These are phyloP conservation scores for Temnothorax ravouxi DNA, from an alignment of 2,888 invertebrate genomes.

Conservation along the genomic window DNA sequence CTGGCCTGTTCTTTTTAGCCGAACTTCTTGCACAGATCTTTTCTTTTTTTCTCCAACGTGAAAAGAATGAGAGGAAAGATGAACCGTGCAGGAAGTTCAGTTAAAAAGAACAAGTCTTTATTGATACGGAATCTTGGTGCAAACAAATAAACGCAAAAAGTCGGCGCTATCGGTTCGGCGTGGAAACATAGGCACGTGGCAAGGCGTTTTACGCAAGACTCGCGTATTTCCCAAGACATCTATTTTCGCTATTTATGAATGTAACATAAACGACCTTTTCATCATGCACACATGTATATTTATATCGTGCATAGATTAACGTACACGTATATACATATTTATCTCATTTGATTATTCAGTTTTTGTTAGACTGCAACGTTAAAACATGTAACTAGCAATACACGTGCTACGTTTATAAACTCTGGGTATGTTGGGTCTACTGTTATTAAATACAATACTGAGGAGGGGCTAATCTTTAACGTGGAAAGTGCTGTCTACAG, in stretches of 20 bases:
- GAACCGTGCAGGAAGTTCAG: too few species aligned
- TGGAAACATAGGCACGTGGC: not conserved
- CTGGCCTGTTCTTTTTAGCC: too few species aligned
- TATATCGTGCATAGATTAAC: not conserved
- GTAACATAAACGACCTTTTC: not conserved
- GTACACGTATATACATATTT: not conserved
- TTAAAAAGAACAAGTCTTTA: too few species aligned
- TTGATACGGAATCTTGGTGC: not conserved
- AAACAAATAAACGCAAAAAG: not conserved
- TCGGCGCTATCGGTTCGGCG: not conserved
- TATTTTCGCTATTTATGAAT: not conserved
- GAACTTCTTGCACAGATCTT: too few species aligned
- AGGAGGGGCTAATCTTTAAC: conserved; percentile 5
- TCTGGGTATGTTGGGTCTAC: not conserved
- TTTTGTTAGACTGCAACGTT: not conserved
- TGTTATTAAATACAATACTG: conserved; percentile 34
- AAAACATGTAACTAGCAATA: not conserved
- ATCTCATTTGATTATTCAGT: not conserved
- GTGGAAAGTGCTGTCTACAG: conserved; percentile 45
- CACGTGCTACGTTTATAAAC: conserved; percentile 10
- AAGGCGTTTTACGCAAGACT: not conserved
- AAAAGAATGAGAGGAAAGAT: too few species aligned
- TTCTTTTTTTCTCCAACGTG: too few species aligned
- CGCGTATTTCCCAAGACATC: not conserved
- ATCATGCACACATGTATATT: not conserved